Evolutionary conservation across 2,888 invertebrate genomes (phyloP), one percentile per base, ranked within the genome.

Genomic region (Athalia circularis): DNA sequence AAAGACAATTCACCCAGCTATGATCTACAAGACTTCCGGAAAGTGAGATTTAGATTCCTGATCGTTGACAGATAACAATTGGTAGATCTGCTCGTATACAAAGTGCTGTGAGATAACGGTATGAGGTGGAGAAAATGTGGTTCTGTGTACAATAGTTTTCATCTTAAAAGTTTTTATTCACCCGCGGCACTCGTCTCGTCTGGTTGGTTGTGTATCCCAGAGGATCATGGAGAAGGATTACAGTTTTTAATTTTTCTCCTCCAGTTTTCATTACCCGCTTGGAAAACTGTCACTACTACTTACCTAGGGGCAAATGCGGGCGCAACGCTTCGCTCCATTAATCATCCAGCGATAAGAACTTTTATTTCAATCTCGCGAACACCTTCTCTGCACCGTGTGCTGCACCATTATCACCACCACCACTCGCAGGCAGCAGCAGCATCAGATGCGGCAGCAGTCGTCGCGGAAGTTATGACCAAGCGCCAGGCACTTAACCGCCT

Each of bases 331-430:
- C 43, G 29, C 75, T 48, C 75, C 75, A 75, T 75, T 75, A 75
- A 75, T 75, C 75, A 75, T 75, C 62, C 29, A 64, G 75, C 75
- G 75, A 75, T 75, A 75, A 62, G 75, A 75, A 75, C 75, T 75
- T 75, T 75, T 52, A 64, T 75, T 75, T 75, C 52, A 75, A 75
- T 75, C 48, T 75, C 50, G 62, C 48, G 48, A 75, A 75, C 64
- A 62, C 62, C 75, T 62, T 64, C 52, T 47, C 47, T 47, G 7
- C 72, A 52, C n/a, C 54, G 15, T 52, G 47, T 11, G 45, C 11
- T 50, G n/a, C 54, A 50, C 13, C 48, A 65, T 29, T 29, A 29
- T 29, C 29, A 29, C 29, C 29, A 29, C 29, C 29, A 29, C 29
- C 29, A 29, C 29, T 29, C 29, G 29, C 29, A 29, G 29, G 29